Conservation (phyloP, 2,888 invertebrate genomes). For the Sepioteuthis lessoniana region DNA sequence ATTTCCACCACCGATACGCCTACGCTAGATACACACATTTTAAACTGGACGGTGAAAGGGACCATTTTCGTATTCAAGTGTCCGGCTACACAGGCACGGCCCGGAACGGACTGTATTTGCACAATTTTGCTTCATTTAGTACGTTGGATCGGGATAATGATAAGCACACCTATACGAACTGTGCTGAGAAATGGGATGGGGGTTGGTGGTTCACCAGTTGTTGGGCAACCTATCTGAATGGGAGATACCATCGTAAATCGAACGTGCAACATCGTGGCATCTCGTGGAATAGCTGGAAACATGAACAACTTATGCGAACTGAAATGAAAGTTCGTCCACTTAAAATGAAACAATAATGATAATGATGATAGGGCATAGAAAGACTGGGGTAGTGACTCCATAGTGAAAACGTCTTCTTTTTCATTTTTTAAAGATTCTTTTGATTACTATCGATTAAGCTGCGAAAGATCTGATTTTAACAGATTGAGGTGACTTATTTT, state of each 20-base stretch:
- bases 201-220: slow-evolving; percentile 97
- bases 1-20: slow-evolving; percentile 56
- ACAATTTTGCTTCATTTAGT: slow-evolving; percentile 91
- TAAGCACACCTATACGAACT: slow-evolving; percentile 84
- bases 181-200: slow-evolving; percentile 91
- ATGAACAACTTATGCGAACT: slow-evolving; percentile 58
- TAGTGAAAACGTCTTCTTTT: too few relatives aligned
- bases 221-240: slow-evolving; percentile 92
- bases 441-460: too few relatives aligned
- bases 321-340: slow-evolving; percentile 66
- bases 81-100: slow-evolving; percentile 80
- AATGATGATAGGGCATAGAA: not conserved
- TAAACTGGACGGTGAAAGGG: slow-evolving; percentile 56
- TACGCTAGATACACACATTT: slow-evolving; percentile 56
- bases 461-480: too few relatives aligned
- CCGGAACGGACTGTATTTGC: slow-evolving; percentile 89
- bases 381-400: too few relatives aligned
- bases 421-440: too few relatives aligned
- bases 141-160: slow-evolving; percentile 90
- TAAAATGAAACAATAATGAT: not conserved
- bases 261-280: slow-evolving; percentile 56
- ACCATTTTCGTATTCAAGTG: slow-evolving; percentile 54
- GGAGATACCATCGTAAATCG: slow-evolving; percentile 81
- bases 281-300: slow-evolving; percentile 60
- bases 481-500: too few relatives aligned